Base-by-base conservation (phyloP, 2,888 invertebrate species). In the Eulithis prunata region DNA sequence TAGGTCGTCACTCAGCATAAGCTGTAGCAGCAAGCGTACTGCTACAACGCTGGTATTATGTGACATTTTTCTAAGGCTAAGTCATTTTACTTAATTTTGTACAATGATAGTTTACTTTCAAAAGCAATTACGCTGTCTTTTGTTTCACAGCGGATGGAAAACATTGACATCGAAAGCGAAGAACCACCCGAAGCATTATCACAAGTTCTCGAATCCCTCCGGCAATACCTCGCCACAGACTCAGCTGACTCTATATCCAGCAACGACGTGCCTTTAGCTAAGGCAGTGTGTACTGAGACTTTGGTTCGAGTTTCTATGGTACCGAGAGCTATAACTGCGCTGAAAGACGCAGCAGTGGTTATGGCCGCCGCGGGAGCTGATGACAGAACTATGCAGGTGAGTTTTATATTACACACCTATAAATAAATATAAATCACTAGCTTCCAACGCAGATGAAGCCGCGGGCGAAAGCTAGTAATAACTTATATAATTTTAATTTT, bases 321-420 rank as follows among this genome's bases (percentile, higher is more conserved):
- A 0, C 90, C 92, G 0, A 84, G 78, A 68, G 86, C 89, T 7
- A 71, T 87, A 2, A 63, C 80, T 0, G 85, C 96, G 0, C 93
- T 96, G 52, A 94, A 96, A 59, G 94, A 96, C 21, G 96, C 96
- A 0, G 96, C 96, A 0, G 76, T 82, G 1, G 79, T 90, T 1
- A 78, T 93, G 83, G 72, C 83, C 3, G 81, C 80, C 0, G 81
- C 84, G 0, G 85, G 84, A 0, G 90, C 89, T 12, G 90, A 91
- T 32, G 89, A 90, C 51, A 84, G 87, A 70, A 76, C 81, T 4
- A 71, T 92, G 68, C 92, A 92, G 84, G 92, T 90, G 57, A 8
- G 59, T 45, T 21, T 14, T 47, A 13, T 14, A 32, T 5, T 5
- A 32, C 4, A 32, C 5, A 32, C 32, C 32, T 32, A 32, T 32